A percentile compares a stretch with the other conserved stretches of the same genome.
These are phyloP conservation scores for Psittacula cyanocephala DNA, from an alignment of 2,113 vertebrate genomes.

Conservation along the genomic window DNA sequence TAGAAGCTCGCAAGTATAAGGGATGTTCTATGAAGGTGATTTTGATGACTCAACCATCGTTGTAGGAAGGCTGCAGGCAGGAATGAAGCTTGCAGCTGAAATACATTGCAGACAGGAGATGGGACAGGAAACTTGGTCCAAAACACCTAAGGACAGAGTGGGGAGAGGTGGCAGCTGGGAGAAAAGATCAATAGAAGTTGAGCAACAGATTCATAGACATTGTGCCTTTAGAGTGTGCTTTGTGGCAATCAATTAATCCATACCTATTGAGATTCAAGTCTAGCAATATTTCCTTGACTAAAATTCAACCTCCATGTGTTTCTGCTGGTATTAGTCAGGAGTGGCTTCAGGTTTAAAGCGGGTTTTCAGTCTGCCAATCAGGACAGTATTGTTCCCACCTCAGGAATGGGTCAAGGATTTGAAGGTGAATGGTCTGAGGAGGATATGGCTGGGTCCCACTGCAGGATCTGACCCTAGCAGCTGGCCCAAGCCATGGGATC, in stretches of 20 bases:
- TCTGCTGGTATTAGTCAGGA: neutral
- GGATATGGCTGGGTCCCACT: neutral
- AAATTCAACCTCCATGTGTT: neutral
- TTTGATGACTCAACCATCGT: constrained; percentile 12
- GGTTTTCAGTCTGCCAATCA: neutral
- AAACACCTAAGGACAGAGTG: neutral
- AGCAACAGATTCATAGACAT: neutral
- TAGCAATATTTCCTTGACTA: neutral
- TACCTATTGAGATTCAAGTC: neutral
- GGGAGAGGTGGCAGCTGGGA: neutral
- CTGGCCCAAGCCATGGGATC: neutral
- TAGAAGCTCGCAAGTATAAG: neutral
- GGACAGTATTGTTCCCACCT: neutral
- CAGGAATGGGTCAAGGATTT: neutral
- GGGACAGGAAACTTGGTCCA: neutral
- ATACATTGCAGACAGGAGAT: neutral
- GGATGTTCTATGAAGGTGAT: neutral
- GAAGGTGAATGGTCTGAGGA: neutral
- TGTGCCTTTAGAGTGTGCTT: neutral
- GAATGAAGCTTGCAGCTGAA: neutral
- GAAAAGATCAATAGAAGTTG: neutral
- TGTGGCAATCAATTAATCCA: neutral
- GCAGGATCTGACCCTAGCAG: neutral
- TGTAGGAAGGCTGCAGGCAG: neutral
- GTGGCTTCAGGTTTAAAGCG: neutral